These are phyloP conservation scores for Halictus rubicundus DNA, from an alignment of 1,140 invertebrate genomes.

Conservation along the genomic window DNA sequence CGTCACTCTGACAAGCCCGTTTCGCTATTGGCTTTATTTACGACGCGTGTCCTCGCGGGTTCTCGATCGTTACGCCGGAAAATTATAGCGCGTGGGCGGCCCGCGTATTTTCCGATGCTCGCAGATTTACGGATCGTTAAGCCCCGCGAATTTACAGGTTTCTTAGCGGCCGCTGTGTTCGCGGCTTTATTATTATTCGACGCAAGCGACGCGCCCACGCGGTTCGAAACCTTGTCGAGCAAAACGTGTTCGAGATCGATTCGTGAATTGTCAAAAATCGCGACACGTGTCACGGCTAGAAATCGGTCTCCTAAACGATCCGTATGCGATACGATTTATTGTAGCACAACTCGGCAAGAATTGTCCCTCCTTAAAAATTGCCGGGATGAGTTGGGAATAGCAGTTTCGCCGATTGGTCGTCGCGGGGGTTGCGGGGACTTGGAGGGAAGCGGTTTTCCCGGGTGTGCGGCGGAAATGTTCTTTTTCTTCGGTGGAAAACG, in stretches of 20 bases:
- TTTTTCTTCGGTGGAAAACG: background rate
- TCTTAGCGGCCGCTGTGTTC: constrained; percentile 26
- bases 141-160: constrained; percentile 51
- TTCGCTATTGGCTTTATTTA: constrained; percentile 47
- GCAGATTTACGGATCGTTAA: constrained; percentile 64
- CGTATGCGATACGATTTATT: too few species aligned
- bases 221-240: background rate
- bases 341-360: too few species aligned
- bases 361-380: too few species aligned
- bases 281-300: background rate
- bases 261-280: background rate
- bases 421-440: too few species aligned
- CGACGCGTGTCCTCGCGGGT: constrained; percentile 8
- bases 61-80: constrained; percentile 42
- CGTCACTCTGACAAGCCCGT: constrained; percentile 25
- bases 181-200: constrained; percentile 51
- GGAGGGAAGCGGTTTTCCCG: background rate
- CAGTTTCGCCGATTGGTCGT: too few species aligned
- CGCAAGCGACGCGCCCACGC: constrained; percentile 32
- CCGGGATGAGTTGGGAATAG: too few species aligned
- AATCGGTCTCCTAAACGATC: too few species aligned
- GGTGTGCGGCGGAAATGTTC: background rate
- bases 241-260: too few species aligned
- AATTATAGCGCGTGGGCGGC: constrained; percentile 58
- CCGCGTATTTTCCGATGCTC: constrained; percentile 53